Percentiles rank a stretch among this genome's conserved stretches.
Conservation (phyloP, 2,888 invertebrate genomes). For the Pristionchus exspectatus region DNA sequence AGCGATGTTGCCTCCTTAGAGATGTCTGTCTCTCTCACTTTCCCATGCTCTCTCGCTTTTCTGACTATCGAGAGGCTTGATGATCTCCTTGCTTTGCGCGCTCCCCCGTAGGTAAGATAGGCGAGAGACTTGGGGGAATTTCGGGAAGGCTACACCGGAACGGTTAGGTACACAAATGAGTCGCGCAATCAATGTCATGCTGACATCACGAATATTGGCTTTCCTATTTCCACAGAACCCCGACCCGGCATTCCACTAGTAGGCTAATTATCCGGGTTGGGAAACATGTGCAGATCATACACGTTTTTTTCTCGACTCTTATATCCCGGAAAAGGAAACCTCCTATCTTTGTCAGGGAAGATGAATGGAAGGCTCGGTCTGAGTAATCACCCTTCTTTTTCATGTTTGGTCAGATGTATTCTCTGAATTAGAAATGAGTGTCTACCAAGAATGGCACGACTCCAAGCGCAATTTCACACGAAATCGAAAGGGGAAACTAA, state of each 20-base stretch:
- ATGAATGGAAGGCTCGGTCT: too few species aligned
- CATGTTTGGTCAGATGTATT: too few species aligned
- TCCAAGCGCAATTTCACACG: not conserved
- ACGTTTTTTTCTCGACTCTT: too few species aligned
- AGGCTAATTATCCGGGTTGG: too few species aligned
- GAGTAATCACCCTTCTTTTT: too few species aligned
- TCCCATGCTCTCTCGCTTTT: too few species aligned
- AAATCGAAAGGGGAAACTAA: slow-evolving; percentile 28
- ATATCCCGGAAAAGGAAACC: too few species aligned
- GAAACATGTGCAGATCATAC: too few species aligned
- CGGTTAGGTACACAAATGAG: not conserved
- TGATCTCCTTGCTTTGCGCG: not conserved
- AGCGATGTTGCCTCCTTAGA: not conserved
- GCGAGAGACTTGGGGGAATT: not conserved
- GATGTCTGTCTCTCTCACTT: too few species aligned
- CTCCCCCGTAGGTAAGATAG: not conserved
- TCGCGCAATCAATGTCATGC: not conserved
- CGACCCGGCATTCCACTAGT: not conserved
- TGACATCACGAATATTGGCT: not conserved
- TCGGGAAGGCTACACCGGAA: not conserved
- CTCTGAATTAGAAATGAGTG: too few species aligned
- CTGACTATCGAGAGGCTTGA: too few species aligned
- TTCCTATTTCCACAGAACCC: not conserved
- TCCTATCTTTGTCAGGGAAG: too few species aligned
- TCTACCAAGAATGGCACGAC: not conserved